phyloP scores from a whole-genome alignment of 2,797 vertebrate species.

The Galagoides demidoff region DNA sequence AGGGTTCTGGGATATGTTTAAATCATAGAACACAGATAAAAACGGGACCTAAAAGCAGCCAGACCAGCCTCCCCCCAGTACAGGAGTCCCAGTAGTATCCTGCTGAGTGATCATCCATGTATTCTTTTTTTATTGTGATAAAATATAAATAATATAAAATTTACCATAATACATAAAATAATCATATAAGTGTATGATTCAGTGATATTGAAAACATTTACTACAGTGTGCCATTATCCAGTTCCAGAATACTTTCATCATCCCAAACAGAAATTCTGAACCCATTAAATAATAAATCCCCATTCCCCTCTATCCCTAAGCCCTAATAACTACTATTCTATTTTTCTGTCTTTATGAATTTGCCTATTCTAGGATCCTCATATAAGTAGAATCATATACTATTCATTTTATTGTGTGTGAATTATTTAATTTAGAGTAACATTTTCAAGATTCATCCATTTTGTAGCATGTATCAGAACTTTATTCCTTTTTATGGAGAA shows the following conservation, averaged over 20 bases:
- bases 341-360: not conserved
- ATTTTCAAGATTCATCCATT: not conserved
- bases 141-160: not conserved
- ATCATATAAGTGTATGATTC: not conserved
- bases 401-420: not conserved
- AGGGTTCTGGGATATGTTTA: not conserved
- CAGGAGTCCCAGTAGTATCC: not conserved
- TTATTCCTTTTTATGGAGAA: not conserved
- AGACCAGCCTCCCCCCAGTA: not conserved
- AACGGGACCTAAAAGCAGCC: not conserved
- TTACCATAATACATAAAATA: not conserved
- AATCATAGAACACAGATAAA: not conserved
- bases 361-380: not conserved
- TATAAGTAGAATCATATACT: not conserved
- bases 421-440: not conserved
- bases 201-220: not conserved
- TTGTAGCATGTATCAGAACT: not conserved
- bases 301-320: not conserved
- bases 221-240: not conserved
- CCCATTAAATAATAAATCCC: not conserved
- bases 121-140: constrained; percentile 15
- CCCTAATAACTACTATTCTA: not conserved
- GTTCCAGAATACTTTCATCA: not conserved
- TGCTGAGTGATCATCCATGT: not conserved
- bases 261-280: not conserved